A percentile compares a stretch with the other conserved stretches of the same genome.
Evolutionary conservation across 2,113 vertebrate genomes (phyloP).

Genomic region (Sialia sialis): DNA sequence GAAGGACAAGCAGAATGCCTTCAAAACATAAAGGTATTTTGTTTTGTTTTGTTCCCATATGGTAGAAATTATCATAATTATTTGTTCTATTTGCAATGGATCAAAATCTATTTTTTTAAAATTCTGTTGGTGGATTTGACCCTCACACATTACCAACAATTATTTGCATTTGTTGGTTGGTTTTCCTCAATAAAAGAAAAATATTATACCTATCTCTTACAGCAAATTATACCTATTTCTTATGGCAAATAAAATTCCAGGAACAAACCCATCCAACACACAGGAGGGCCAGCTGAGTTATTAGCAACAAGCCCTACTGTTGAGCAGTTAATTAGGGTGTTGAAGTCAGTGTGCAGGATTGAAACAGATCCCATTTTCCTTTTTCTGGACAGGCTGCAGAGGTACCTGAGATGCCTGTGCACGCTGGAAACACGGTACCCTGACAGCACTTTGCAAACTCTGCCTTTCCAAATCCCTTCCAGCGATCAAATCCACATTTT

Average conservation of each 20-base stretch:
- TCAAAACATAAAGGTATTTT: conserved; percentile 37
- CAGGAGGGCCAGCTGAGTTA: not conserved
- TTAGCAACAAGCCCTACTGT: not conserved
- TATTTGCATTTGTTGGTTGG: not conserved
- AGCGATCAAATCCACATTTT: not conserved
- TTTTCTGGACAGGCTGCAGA: not conserved
- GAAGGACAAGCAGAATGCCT: conserved; percentile 2
- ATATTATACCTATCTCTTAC: not conserved
- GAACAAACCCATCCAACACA: not conserved
- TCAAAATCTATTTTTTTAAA: not conserved
- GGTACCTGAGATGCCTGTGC: not conserved
- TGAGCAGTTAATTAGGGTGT: not conserved
- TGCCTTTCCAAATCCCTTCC: not conserved
- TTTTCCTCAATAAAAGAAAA: not conserved
- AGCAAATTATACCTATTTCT: not conserved
- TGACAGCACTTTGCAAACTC: not conserved
- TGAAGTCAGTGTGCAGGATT: not conserved
- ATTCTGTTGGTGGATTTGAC: not conserved
- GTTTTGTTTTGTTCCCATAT: not conserved
- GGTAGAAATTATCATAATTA: not conserved
- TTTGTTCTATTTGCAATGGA: not conserved
- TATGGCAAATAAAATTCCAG: not conserved
- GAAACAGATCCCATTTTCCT: not conserved
- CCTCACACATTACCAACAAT: not conserved
- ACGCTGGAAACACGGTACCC: not conserved